Evolutionary conservation across 2,888 invertebrate genomes (phyloP).

Genomic region (Lamellibrachia satsuma): DNA sequence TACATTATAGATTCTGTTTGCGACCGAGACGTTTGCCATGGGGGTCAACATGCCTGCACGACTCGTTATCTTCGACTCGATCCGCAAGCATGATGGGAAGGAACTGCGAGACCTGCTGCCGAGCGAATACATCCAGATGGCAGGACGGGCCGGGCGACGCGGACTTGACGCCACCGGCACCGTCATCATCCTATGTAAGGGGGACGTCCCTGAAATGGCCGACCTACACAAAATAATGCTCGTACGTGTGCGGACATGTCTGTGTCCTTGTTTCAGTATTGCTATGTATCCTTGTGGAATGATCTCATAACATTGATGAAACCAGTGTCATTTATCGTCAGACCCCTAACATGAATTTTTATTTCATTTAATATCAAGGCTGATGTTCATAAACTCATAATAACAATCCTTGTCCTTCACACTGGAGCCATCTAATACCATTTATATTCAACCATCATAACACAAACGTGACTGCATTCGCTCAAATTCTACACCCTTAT

Average conservation of each 20-base stretch:
- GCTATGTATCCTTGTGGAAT: too few species aligned
- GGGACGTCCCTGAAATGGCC: constrained; percentile 76
- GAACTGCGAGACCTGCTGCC: constrained; percentile 70
- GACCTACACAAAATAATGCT: constrained; percentile 87
- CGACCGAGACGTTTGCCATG: constrained; percentile 99
- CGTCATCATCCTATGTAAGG: constrained; percentile 87
- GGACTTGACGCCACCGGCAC: constrained; percentile 93
- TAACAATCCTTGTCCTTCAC: too few species aligned
- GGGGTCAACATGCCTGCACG: constrained; percentile 99
- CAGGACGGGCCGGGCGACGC: constrained; percentile 93
- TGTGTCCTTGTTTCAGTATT: background rate
- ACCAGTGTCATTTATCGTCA: too few species aligned
- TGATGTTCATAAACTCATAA: too few species aligned
- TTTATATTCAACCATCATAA: too few species aligned
- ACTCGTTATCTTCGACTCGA: constrained; percentile 94
- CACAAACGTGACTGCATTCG: too few species aligned
- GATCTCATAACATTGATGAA: too few species aligned
- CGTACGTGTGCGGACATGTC: constrained; percentile 64
- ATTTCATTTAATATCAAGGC: too few species aligned
- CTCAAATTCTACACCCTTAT: too few species aligned
- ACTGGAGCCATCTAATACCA: too few species aligned
- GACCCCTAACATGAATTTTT: too few species aligned
- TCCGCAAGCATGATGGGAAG: constrained; percentile 89
- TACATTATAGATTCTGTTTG: constrained; percentile 81
- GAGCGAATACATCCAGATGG: constrained; percentile 75